A percentile compares a stretch with the other conserved stretches of the same genome.
Conservation (phyloP, 2,888 invertebrate genomes). For the Ypsolopha scabrella region DNA sequence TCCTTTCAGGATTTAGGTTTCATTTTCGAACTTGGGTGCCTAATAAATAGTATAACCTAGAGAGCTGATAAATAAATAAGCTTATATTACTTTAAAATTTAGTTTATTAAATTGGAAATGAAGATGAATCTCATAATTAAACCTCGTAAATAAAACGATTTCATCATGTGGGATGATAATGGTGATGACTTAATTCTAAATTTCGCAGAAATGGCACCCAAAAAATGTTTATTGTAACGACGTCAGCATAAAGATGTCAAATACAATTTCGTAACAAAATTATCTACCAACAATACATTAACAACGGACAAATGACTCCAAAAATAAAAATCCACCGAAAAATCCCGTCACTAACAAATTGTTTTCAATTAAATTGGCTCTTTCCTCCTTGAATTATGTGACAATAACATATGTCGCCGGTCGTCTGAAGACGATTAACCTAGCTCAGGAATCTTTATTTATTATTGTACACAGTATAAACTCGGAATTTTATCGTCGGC, state of each 20-base stretch:
- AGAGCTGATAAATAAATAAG: no score
- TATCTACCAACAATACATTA: slow-evolving; percentile 24
- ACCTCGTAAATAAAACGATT: no score
- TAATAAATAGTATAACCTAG: no score
- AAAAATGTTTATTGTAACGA: neutral
- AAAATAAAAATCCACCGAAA: slow-evolving; percentile 32
- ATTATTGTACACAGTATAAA: slow-evolving; percentile 26
- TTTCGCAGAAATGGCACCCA: no score
- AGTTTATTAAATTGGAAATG: no score
- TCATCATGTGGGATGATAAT: neutral
- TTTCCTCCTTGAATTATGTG: slow-evolving; percentile 45
- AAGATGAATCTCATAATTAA: no score
- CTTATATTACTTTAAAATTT: no score
- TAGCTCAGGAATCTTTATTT: slow-evolving; percentile 38
- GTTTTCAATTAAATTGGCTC: slow-evolving; percentile 46
- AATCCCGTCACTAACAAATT: slow-evolving; percentile 35
- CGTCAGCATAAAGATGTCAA: neutral
- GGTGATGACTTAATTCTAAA: neutral
- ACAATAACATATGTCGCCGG: slow-evolving; percentile 46
- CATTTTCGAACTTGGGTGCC: no score
- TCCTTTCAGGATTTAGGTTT: neutral
- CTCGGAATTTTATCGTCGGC: slow-evolving; percentile 31
- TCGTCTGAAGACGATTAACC: slow-evolving; percentile 34
- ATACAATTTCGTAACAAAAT: slow-evolving; percentile 7
- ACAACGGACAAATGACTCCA: slow-evolving; percentile 20